Evolutionary conservation across 2,113 vertebrate genomes (phyloP).

Genomic region (Phalacrocorax pelagicus): DNA sequence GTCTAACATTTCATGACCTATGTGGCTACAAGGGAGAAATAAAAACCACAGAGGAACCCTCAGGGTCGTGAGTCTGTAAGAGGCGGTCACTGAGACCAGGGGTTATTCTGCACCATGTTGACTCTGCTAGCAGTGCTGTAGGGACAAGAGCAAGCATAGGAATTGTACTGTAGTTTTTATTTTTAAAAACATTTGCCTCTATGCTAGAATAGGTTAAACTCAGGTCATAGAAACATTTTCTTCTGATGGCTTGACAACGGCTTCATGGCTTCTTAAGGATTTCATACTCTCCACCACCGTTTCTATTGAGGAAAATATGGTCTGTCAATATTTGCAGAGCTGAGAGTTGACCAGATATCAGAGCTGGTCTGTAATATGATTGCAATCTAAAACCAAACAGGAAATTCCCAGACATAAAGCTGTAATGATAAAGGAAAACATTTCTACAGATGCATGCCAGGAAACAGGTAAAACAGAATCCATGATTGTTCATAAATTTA

Average conservation of each 20-base stretch:
- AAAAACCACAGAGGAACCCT: neutral
- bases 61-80: neutral
- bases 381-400: neutral
- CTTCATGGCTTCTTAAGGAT: neutral
- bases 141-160: neutral
- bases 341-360: neutral
- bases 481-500: neutral
- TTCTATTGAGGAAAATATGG: neutral
- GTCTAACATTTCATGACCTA: neutral
- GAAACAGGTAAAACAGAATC: neutral
- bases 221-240: neutral
- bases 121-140: neutral
- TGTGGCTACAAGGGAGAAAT: neutral
- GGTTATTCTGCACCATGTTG: fast-evolving
- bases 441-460: neutral
- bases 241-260: neutral
- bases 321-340: conserved; percentile 8
- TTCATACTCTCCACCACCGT: neutral
- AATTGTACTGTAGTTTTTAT: neutral
- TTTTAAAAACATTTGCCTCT: neutral
- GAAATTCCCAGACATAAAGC: neutral
- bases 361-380: neutral
- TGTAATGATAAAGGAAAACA: neutral
- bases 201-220: neutral
- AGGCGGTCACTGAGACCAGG: neutral